These are phyloP conservation scores for Engystomops pustulosus DNA, from an alignment of 2,113 vertebrate genomes.

Conservation along the genomic window DNA sequence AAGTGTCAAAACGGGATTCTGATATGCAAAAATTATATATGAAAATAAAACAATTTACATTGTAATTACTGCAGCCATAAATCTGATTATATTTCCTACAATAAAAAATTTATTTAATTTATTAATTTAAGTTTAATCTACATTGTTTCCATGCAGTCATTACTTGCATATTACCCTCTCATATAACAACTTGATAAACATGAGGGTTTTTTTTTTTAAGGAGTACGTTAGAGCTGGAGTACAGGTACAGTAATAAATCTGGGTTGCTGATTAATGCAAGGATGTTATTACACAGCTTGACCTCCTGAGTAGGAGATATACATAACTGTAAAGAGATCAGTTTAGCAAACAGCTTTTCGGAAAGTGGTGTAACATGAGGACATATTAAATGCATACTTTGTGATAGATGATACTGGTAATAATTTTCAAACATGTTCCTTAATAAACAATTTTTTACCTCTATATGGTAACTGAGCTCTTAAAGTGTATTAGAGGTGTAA, in stretches of 20 bases:
- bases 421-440: slow-evolving; percentile 55
- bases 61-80: background rate
- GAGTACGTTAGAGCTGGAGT: slow-evolving; percentile 63
- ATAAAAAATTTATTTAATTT: background rate
- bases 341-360: slow-evolving; percentile 74
- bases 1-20: background rate
- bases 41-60: background rate
- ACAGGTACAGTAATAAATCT: slow-evolving; percentile 74
- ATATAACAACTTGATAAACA: slow-evolving; percentile 59
- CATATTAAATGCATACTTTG: slow-evolving; percentile 72
- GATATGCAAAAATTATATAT: background rate
- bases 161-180: background rate
- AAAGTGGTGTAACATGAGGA: slow-evolving; percentile 78
- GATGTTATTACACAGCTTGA: slow-evolving; percentile 71
- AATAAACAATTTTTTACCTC: slow-evolving; percentile 36
- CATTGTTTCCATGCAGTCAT: background rate
- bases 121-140: background rate
- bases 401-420: slow-evolving; percentile 71
- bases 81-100: background rate
- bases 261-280: slow-evolving; percentile 80
- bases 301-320: slow-evolving; percentile 71
- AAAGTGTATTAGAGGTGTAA: slow-evolving; percentile 13
- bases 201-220: slow-evolving; percentile 68
- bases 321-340: slow-evolving; percentile 74
- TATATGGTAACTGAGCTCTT: slow-evolving; percentile 28